These are phyloP conservation scores for Oryzias melastigma DNA, from an alignment of 2,113 vertebrate genomes.

Conservation along the genomic window DNA sequence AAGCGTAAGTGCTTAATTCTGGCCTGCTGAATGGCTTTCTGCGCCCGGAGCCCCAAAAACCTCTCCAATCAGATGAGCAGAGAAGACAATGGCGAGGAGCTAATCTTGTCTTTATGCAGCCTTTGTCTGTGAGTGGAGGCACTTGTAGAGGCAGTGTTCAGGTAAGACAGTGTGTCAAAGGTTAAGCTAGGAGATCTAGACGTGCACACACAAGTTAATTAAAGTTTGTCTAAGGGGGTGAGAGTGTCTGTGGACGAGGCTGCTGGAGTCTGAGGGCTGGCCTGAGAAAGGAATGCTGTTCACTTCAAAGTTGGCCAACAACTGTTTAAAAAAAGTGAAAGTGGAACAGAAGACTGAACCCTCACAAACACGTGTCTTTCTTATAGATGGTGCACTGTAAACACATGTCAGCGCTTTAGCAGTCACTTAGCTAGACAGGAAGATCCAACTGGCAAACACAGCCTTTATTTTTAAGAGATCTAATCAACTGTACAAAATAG, in stretches of 20 bases:
- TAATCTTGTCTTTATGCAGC: constrained; percentile 67
- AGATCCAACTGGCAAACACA: too few relatives aligned
- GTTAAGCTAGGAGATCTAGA: constrained; percentile 70
- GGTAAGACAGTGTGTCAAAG: constrained; percentile 70
- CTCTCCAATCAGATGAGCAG: constrained; percentile 55
- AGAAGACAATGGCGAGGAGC: constrained; percentile 54
- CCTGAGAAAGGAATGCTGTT: constrained; percentile 58
- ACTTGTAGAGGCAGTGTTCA: constrained; percentile 61
- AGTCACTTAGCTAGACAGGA: too few relatives aligned
- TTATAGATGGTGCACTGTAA: neutral
- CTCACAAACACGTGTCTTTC: constrained; percentile 10
- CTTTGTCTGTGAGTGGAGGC: constrained; percentile 56
- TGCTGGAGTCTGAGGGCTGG: constrained; percentile 35
- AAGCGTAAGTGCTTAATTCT: constrained; percentile 54
- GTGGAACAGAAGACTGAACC: neutral
- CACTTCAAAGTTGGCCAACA: constrained; percentile 53
- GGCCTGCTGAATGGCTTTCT: constrained; percentile 46
- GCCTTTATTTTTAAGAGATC: too few relatives aligned
- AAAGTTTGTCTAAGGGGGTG: constrained; percentile 72
- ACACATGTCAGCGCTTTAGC: too few relatives aligned
- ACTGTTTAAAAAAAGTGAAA: constrained; percentile 21
- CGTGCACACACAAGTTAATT: constrained; percentile 72
- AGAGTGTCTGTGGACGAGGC: constrained; percentile 60
- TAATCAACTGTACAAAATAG: too few relatives aligned
- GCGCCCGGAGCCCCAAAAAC: constrained; percentile 39